Percentiles rank a stretch among this genome's conserved stretches.
phyloP scores from a whole-genome alignment of 1,140 invertebrate genomes.

The Cardiocondyla obscurior region DNA sequence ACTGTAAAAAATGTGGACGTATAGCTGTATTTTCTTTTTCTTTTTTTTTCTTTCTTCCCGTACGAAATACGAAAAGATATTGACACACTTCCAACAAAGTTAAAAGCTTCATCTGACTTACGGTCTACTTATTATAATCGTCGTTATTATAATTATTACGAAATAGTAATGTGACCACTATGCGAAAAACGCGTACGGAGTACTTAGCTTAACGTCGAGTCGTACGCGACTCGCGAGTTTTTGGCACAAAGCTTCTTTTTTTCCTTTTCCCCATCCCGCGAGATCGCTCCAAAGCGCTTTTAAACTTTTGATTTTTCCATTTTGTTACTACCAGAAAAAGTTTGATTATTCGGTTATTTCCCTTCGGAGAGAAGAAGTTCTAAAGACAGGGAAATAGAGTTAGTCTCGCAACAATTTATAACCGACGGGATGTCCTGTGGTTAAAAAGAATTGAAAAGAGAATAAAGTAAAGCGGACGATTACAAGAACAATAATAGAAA shows the following conservation, averaged over 20 bases:
- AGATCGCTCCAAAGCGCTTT: constrained; percentile 52
- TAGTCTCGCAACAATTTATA: neutral
- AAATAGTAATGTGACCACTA: constrained; percentile 31
- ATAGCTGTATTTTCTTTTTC: too few relatives aligned
- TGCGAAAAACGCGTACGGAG: constrained; percentile 31
- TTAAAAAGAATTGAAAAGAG: neutral
- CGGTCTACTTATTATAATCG: constrained; percentile 20
- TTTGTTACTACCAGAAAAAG: constrained; percentile 48
- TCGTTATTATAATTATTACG: constrained; percentile 18
- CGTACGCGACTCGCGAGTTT: constrained; percentile 29
- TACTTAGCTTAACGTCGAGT: constrained; percentile 53
- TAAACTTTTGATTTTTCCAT: constrained; percentile 57
- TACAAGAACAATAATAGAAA: neutral
- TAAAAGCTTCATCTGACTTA: constrained; percentile 29
- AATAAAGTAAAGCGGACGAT: neutral
- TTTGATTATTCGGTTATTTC: constrained; percentile 27
- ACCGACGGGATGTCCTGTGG: neutral
- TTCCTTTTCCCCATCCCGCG: constrained; percentile 42
- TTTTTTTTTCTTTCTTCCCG: neutral
- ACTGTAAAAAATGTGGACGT: constrained; percentile 55
- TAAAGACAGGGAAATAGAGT: neutral
- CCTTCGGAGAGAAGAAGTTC: constrained; percentile 51
- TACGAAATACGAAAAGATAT: constrained; percentile 39
- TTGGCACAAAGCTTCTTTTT: constrained; percentile 67
- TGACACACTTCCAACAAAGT: constrained; percentile 46